phyloP scores from a whole-genome alignment of 2,113 vertebrate species.

The Neotragus moschatus region DNA sequence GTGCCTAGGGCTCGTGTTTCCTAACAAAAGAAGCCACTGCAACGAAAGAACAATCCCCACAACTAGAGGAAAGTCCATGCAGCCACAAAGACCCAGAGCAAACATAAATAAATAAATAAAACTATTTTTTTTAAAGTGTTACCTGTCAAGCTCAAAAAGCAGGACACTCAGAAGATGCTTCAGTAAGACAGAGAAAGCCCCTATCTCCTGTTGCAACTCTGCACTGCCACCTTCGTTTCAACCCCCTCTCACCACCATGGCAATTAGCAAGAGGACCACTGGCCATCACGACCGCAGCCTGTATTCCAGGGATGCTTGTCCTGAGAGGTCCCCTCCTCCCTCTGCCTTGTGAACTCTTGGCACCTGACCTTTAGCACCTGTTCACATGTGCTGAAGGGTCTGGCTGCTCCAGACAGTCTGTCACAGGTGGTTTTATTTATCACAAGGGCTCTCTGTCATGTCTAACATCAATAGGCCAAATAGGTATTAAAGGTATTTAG shows the following conservation, averaged over 20 bases:
- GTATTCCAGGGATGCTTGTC: not conserved
- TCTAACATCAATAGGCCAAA: constrained; percentile 28
- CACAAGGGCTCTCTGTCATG: not conserved
- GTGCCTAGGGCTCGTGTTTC: not conserved
- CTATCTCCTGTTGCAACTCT: not conserved
- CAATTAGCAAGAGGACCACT: not conserved
- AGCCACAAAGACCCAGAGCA: not conserved
- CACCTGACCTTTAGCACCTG: not conserved
- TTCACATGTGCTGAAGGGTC: not conserved
- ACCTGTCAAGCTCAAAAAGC: not conserved
- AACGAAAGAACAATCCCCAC: not conserved
- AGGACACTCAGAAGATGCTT: not conserved
- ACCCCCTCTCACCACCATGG: not conserved
- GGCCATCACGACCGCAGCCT: accelerated
- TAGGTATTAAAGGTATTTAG: constrained; percentile 9
- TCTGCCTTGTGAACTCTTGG: not conserved
- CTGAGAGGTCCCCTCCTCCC: not conserved
- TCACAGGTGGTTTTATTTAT: not conserved
- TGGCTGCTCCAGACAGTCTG: not conserved
- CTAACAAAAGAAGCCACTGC: not conserved
- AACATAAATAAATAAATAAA: not conserved
- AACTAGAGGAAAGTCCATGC: not conserved
- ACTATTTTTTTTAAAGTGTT: not conserved
- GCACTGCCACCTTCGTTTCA: not conserved
- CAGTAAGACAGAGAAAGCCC: not conserved